Percentiles rank a stretch among this genome's conserved stretches.
phyloP scores from a whole-genome alignment of 1,140 invertebrate genomes.

The Phortica variegata region DNA sequence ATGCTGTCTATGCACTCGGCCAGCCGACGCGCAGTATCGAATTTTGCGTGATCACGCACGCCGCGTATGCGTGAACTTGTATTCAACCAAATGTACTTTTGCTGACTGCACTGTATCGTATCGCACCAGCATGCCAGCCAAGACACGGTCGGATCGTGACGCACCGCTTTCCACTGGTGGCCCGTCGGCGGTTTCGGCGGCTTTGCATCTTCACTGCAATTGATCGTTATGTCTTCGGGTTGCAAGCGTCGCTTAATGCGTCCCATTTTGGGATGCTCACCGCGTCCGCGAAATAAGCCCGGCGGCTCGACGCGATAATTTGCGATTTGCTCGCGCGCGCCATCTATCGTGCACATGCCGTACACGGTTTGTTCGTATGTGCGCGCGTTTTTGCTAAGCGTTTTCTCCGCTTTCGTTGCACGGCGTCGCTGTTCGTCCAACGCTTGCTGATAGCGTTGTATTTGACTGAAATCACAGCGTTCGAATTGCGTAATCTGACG shows the following conservation, averaged over 20 bases:
- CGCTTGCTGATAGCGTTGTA: background rate
- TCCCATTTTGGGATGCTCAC: background rate
- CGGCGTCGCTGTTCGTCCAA: background rate
- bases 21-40: constrained; percentile 7
- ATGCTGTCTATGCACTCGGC: background rate
- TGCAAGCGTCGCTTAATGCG: constrained; percentile 1
- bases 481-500: background rate
- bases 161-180: constrained; percentile 1
- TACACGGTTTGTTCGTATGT: background rate
- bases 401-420: background rate
- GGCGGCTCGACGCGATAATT: constrained; percentile 1
- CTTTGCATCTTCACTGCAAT: background rate
- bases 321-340: background rate
- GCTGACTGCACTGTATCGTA: background rate
- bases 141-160: constrained; percentile 5
- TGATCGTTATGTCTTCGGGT: constrained; percentile 11
- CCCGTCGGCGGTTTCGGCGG: constrained; percentile 2
- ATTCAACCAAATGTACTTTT: background rate
- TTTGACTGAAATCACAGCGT: constrained; percentile 2
- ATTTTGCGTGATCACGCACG: background rate
- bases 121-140: constrained; percentile 8
- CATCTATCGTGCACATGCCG: constrained; percentile 4
- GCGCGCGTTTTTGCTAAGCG: background rate
- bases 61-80: background rate
- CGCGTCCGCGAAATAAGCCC: background rate